Evolutionary conservation across 2,888 invertebrate species (phyloP).

Genomic region (Antitype chi): DNA sequence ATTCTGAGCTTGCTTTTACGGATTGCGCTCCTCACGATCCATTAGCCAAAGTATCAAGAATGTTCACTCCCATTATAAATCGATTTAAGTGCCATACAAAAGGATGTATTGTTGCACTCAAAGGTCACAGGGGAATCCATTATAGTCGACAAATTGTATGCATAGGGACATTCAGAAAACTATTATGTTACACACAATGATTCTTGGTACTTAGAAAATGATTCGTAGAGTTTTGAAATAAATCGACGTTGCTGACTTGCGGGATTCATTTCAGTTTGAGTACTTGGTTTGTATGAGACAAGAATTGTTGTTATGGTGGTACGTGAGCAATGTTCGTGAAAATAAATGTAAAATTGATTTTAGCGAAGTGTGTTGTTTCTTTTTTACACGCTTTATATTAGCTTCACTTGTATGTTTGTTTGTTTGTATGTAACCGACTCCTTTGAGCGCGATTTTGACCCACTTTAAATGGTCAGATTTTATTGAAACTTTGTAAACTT

Average conservation of each 20-base stretch:
- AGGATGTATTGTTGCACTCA: slow-evolving; percentile 80
- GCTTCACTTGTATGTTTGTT: no score
- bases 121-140: slow-evolving; percentile 83
- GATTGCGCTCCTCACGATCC: slow-evolving; percentile 35
- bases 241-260: slow-evolving; percentile 68
- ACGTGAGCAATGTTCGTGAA: slow-evolving; percentile 3
- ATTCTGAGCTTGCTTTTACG: slow-evolving; percentile 14
- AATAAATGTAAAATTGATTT: neutral
- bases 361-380: no score
- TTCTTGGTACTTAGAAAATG: slow-evolving; percentile 50
- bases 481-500: no score
- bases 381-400: no score
- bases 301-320: slow-evolving; percentile 5
- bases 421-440: no score
- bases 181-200: slow-evolving; percentile 72
- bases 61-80: slow-evolving; percentile 64
- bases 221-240: slow-evolving; percentile 54
- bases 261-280: slow-evolving; percentile 33
- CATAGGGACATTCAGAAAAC: slow-evolving; percentile 74
- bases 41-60: slow-evolving; percentile 74
- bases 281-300: slow-evolving; percentile 22
- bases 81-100: slow-evolving; percentile 80
- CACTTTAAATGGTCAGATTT: no score
- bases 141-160: slow-evolving; percentile 75
- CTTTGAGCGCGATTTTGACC: no score